phyloP scores from a whole-genome alignment of 2,888 invertebrate species.

The Leptopilina syphax region DNA sequence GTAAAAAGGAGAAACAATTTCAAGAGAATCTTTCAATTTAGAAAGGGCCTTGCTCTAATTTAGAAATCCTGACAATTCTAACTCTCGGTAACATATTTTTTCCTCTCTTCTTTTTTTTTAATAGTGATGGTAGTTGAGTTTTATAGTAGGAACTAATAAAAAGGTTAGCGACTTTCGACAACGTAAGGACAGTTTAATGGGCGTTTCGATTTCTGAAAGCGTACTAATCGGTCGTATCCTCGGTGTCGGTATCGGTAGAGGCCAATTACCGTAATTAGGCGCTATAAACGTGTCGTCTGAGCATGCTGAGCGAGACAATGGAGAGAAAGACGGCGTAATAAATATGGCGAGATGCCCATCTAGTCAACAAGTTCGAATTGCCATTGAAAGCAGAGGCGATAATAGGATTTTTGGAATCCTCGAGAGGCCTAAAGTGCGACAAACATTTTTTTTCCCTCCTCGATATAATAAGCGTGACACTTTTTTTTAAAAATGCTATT shows the following conservation, averaged over 20 bases:
- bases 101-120: background rate
- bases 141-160: slow-evolving; percentile 41
- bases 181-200: slow-evolving; percentile 36
- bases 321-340: slow-evolving; percentile 36
- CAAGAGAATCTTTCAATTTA: too few species aligned
- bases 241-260: slow-evolving; percentile 44
- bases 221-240: slow-evolving; percentile 59
- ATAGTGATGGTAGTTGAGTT: slow-evolving; percentile 20
- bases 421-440: slow-evolving; percentile 15
- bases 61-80: too few species aligned
- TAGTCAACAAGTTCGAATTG: slow-evolving; percentile 37
- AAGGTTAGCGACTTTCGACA: slow-evolving; percentile 39
- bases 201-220: slow-evolving; percentile 39
- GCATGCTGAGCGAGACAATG: slow-evolving; percentile 41
- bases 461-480: slow-evolving; percentile 42
- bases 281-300: slow-evolving; percentile 59
- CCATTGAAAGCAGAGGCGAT: slow-evolving; percentile 57
- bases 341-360: slow-evolving; percentile 40
- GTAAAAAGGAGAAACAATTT: too few species aligned
- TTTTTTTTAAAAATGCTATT: background rate
- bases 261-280: slow-evolving; percentile 64
- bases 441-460: background rate
- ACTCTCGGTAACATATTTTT: too few species aligned
- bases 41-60: too few species aligned
- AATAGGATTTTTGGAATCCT: slow-evolving; percentile 60